Evolutionary conservation across 2,113 vertebrate species (phyloP).

Genomic region (Asarcornis scutulata): DNA sequence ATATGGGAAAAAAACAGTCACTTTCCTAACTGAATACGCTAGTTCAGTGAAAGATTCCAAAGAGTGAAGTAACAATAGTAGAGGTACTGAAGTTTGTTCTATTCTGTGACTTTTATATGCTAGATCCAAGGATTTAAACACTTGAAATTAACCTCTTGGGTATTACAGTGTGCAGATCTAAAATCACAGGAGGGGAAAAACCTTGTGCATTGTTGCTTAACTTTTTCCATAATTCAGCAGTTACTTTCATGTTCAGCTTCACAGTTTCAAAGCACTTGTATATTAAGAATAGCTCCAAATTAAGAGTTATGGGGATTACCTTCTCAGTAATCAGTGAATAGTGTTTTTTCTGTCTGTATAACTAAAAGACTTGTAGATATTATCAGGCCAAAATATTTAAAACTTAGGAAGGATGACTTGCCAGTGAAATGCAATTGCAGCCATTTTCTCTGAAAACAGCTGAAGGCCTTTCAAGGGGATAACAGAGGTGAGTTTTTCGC

Average conservation of each 20-base stretch:
- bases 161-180: not conserved
- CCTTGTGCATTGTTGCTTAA: not conserved
- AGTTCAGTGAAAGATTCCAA: not conserved
- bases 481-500: not conserved
- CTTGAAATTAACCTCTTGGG: not conserved
- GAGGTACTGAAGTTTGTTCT: not conserved
- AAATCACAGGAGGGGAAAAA: not conserved
- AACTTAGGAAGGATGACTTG: not conserved
- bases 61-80: not conserved
- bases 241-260: not conserved
- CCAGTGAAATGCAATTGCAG: not conserved
- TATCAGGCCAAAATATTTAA: constrained; percentile 25
- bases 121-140: not conserved
- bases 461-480: not conserved
- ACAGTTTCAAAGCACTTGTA: not conserved
- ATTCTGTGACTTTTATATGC: not conserved
- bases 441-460: constrained; percentile 27
- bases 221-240: not conserved
- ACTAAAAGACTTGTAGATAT: not conserved
- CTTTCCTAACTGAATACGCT: not conserved
- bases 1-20: not conserved
- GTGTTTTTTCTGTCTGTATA: not conserved
- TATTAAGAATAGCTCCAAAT: not conserved
- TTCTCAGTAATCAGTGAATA: not conserved
- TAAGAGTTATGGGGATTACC: not conserved